Evolutionary conservation across 1,140 invertebrate genomes (phyloP).

Genomic region (Drosophila suzukii): DNA sequence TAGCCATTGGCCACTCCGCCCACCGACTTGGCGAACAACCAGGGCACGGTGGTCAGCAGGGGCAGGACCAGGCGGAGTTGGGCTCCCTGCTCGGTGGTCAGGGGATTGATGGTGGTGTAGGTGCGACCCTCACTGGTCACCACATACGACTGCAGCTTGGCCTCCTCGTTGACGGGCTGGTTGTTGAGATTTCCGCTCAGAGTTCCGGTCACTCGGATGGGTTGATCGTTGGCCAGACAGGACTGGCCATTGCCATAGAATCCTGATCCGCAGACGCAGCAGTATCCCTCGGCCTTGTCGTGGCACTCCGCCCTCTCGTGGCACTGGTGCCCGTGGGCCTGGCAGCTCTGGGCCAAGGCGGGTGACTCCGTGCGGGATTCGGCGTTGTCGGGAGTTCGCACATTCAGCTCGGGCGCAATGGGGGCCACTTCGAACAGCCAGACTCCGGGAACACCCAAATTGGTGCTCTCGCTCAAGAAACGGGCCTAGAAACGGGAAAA

Average conservation of each 20-base stretch:
- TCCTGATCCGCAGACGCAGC: constrained; percentile 92
- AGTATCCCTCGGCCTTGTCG: constrained; percentile 93
- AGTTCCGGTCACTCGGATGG: constrained; percentile 94
- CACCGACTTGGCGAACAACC: constrained; percentile 94
- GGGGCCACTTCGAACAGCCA: constrained; percentile 94
- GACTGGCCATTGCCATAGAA: constrained; percentile 96
- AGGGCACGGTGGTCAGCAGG: constrained; percentile 90
- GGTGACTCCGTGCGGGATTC: constrained; percentile 84
- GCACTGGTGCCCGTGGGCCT: constrained; percentile 88
- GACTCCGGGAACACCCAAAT: constrained; percentile 91
- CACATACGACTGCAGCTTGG: constrained; percentile 96
- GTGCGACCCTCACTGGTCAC: constrained; percentile 94
- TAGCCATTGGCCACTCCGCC: constrained; percentile 93
- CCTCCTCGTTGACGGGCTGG: constrained; percentile 86
- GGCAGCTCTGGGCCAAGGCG: constrained; percentile 85
- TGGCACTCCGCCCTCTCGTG: constrained; percentile 92
- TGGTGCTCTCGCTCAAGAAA: constrained; percentile 88
- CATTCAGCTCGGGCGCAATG: constrained; percentile 86
- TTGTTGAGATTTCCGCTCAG: constrained; percentile 93
- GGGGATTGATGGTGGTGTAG: constrained; percentile 95
- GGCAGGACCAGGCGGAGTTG: constrained; percentile 92
- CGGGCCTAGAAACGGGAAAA: constrained; percentile 85
- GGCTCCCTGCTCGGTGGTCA: constrained; percentile 89
- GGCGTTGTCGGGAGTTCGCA: constrained; percentile 88
- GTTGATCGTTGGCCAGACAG: constrained; percentile 92